Percentiles rank a stretch among this genome's conserved stretches.
Conservation (phyloP, 64 coral and sea anemone species). For the Montipora efflorescens region DNA sequence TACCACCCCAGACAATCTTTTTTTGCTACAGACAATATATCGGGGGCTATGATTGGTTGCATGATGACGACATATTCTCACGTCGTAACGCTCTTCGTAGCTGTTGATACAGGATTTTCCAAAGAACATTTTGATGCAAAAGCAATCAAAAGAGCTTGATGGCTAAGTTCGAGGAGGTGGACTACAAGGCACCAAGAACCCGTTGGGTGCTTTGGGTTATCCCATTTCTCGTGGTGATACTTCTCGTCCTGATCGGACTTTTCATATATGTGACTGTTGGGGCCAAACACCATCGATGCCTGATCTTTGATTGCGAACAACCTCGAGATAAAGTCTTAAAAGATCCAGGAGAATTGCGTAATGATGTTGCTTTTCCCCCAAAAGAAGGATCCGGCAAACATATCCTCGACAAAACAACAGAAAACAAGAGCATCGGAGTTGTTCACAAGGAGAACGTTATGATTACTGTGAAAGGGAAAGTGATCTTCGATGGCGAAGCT, state of each 20-base stretch:
- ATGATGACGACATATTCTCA: too few relatives aligned
- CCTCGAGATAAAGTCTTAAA: constrained; percentile 7
- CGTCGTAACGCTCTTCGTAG: too few relatives aligned
- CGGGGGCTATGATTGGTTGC: too few relatives aligned
- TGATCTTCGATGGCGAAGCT: constrained; percentile 36
- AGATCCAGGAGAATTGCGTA: background rate
- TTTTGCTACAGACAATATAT: too few relatives aligned
- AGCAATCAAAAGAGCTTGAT: background rate
- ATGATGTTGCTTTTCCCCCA: constrained; percentile 4
- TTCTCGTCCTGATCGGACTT: constrained; percentile 52
- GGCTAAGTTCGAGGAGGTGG: constrained; percentile 40
- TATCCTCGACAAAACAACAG: background rate
- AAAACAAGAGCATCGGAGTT: background rate
- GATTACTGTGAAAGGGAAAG: constrained; percentile 65
- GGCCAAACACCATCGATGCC: constrained; percentile 27
- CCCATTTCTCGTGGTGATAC: constrained; percentile 46
- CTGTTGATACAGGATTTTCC: too few relatives aligned
- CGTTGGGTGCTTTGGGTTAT: constrained; percentile 67
- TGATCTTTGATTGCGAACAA: constrained; percentile 64
- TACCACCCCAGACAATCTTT: too few relatives aligned
- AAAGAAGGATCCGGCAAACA: background rate
- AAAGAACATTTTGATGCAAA: too few relatives aligned
- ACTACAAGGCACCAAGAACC: constrained; percentile 4
- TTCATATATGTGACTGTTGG: constrained; percentile 67
- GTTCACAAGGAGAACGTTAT: background rate